Base-by-base conservation (phyloP, 2,888 invertebrate genomes). In the Sinotaia quadrata region DNA sequence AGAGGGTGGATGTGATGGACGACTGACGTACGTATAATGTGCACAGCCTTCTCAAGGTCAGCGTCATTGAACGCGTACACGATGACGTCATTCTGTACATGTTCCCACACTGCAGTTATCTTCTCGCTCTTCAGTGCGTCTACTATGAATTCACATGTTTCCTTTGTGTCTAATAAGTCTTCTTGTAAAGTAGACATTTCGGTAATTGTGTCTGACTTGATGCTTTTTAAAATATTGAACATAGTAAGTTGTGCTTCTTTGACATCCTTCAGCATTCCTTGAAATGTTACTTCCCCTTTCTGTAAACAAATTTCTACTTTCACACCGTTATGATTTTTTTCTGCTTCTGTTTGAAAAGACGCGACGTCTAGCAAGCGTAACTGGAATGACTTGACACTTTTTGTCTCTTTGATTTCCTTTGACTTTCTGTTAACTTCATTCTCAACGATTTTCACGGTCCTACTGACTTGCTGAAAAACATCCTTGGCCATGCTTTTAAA, bases 101-200 rank as follows among this genome's bases (percentile, higher is more conserved):
- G 12, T 29, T 69, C 63, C 63, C 69, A 69, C 1, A 58, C 59
- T 10, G 62, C 69, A n/a, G 47, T 24, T 18, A 59, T n/a, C 36
- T 41, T 41, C n/a, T 56, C 59, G 33, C 18, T 8, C 29, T 51
- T 56, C 34, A 70, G 56, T 47, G 60, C 61, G 2, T 54, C 41
- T 10, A 67, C 31, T 21, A 70, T 60, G 47, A 41, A 51, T 4
- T 66, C 54, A 24, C 56, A 33, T 5, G 33, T 60, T 2, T 70
- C 66, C n/a, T 37, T 66, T 21, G 33, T 24, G 2, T 49, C 51
- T 15, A 69, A 56, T 21, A 69, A 24, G 21, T 24, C 24, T 29
- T 49, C 47, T 36, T 49, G 56, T 41, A 31, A 10, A 33, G 49
- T 47, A 5, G 58, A 52, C 58, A 65, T 58, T 2, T 58, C 36